A percentile compares a stretch with the other conserved stretches of the same genome.
Conservation (phyloP, 2,888 invertebrate species). For the Asteroscopus sphinx region DNA sequence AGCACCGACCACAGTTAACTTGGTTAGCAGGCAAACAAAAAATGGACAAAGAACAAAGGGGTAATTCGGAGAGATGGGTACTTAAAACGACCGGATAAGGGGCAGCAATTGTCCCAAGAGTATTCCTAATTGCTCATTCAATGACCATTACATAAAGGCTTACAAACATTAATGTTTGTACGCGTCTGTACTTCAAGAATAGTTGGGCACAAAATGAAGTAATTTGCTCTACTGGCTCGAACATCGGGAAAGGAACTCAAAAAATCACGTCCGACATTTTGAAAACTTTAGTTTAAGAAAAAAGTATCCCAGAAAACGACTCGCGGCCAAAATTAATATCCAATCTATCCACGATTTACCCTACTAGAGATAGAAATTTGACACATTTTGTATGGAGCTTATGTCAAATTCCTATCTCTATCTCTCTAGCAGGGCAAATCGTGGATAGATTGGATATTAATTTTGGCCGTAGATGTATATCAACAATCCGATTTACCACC, state of each 20-base stretch:
- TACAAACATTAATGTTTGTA: conserved; percentile 15
- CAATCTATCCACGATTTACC: too few relatives aligned
- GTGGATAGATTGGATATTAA: too few relatives aligned
- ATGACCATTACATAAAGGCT: conserved; percentile 19
- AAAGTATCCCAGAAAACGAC: too few relatives aligned
- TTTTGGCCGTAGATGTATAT: too few relatives aligned
- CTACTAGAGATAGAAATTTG: too few relatives aligned
- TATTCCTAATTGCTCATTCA: conserved; percentile 34
- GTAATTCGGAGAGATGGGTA: conserved; percentile 30
- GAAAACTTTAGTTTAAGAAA: too few relatives aligned
- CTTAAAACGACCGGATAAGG: conserved; percentile 26
- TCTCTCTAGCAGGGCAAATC: too few relatives aligned
- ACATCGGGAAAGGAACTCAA: not conserved
- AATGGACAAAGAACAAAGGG: conserved; percentile 22
- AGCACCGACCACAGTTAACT: conserved; percentile 6
- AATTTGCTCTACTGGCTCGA: not conserved
- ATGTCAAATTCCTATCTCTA: too few relatives aligned
- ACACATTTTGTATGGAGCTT: too few relatives aligned
- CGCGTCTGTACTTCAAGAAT: conserved; percentile 5
- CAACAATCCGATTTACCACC: not conserved
- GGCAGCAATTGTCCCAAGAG: conserved; percentile 22
- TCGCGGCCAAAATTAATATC: too few relatives aligned
- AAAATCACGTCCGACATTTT: not conserved
- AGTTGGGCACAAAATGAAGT: not conserved
- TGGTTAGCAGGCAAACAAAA: conserved; percentile 20